Evolutionary conservation across 2,797 vertebrate species (phyloP), one percentile per base, ranked within the genome.

Genomic region (Thunnus albacares): DNA sequence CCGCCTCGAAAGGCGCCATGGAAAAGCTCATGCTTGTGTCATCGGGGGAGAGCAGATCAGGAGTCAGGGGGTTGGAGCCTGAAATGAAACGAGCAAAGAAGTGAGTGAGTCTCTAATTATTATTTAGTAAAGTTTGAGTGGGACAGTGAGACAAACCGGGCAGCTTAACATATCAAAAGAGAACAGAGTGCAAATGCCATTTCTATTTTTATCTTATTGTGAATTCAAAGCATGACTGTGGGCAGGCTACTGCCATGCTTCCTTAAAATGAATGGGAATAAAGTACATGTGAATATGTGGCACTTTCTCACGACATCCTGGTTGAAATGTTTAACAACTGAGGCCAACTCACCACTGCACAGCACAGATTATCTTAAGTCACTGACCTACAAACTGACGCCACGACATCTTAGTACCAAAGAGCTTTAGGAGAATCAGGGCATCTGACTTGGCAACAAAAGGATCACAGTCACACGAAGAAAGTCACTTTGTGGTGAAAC

Each of bases 21-120:
- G 98, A 97, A 83, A 98, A 98, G 78, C 96, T 97, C 89, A 98
- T 95, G n/a, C 96, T 98, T 51, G 98, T 97, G 93, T 98, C 98
- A 20, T 97, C 98, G 1, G 98, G 97, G 67, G 98, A 99, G 71
- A 99, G 93, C 75, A 99, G 94, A 74, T 99, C 98, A 33, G 98
- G 97, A 5, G 97, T 98, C 79, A 98, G 70, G 3, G 95, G 95
- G 88, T 96, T 96, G 26, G 95, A 96, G 72, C 89, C 96, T 95
- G 81, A 60, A 74, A 71, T 3, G 52, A 75, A 65, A n/a, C 15
- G 66, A 64, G 5, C n/a, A 30, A 3, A 65, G 22, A 73, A 68
- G 26, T 57, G 0, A 41, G 51, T 18, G 12, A 13, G 22, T 28
- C 15, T 57, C n/a, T 52, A 12, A 13, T 18, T 33, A 33, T 28